A percentile compares a stretch with the other conserved stretches of the same genome.
These are phyloP conservation scores for Octopus sinensis DNA, from an alignment of 1,140 invertebrate species.

Conservation along the genomic window DNA sequence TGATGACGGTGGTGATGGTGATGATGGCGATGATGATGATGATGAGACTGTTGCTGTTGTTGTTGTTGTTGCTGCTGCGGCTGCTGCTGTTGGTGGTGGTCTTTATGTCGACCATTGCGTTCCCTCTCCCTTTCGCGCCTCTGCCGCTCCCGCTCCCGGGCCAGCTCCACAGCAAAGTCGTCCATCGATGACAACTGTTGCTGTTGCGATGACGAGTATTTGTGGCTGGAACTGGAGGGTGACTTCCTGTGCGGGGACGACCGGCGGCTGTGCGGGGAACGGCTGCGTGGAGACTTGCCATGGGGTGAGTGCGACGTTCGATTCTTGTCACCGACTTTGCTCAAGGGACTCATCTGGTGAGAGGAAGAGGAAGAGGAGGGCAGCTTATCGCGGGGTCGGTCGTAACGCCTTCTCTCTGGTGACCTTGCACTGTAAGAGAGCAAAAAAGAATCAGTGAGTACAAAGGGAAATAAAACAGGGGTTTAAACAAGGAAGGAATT, in stretches of 20 bases:
- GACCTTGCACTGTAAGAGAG: background rate
- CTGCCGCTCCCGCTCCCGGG: conserved; percentile 45
- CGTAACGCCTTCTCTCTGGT: background rate
- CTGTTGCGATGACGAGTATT: background rate
- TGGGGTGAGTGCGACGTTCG: conserved; percentile 15
- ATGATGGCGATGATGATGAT: conserved; percentile 16
- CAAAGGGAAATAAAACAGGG: background rate
- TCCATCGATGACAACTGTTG: conserved; percentile 8
- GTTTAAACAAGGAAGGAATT: no score
- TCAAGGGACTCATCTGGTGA: background rate
- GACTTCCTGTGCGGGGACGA: background rate
- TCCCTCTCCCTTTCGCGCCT: conserved; percentile 31
- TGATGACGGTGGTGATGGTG: background rate
- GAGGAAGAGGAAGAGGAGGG: background rate
- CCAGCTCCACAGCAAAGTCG: conserved; percentile 45
- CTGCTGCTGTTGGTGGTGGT: conserved; percentile 17
- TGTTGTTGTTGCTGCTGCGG: conserved; percentile 10
- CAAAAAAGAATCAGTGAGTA: background rate
- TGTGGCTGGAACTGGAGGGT: conserved; percentile 3
- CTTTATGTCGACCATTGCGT: background rate
- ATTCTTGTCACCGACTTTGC: conserved; percentile 12
- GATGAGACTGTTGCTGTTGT: conserved; percentile 19
- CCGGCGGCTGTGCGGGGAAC: conserved; percentile 16
- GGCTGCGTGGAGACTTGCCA: conserved; percentile 22
- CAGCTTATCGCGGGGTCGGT: background rate